Evolutionary conservation across 2,113 vertebrate genomes (phyloP).

Genomic region (Mus pahari): DNA sequence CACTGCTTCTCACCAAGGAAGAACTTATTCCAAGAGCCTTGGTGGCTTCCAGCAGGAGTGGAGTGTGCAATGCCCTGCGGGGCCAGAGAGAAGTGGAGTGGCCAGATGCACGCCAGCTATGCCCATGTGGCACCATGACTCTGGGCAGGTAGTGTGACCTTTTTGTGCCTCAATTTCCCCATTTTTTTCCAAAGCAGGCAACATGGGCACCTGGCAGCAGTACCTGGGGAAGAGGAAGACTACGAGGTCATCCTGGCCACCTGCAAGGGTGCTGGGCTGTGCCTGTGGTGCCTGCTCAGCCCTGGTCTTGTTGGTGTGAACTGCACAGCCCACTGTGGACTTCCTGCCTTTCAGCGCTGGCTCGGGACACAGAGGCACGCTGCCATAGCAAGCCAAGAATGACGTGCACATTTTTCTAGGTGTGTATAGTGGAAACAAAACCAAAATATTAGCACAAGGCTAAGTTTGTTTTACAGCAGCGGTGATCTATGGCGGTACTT

Average conservation of each 20-base stretch:
- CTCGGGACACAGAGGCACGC: neutral
- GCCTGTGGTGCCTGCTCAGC: neutral
- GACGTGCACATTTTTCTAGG: slow-evolving; percentile 25
- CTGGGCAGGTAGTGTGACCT: neutral
- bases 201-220: neutral
- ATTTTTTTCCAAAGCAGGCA: neutral
- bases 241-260: neutral
- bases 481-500: neutral
- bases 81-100: neutral
- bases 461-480: slow-evolving; percentile 59
- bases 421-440: slow-evolving; percentile 44
- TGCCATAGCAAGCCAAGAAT: neutral
- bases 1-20: neutral
- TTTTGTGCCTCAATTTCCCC: neutral
- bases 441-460: slow-evolving; percentile 40
- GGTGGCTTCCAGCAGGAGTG: neutral
- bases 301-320: neutral
- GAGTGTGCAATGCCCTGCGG: too few species aligned
- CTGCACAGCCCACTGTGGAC: neutral
- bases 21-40: neutral
- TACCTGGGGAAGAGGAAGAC: neutral
- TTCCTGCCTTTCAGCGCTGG: neutral
- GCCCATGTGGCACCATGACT: neutral
- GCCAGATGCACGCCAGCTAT: too few species aligned
- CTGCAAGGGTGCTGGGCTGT: neutral